Base-by-base conservation (phyloP, 2,888 invertebrate genomes). In the Branchipolynoe longqiensis region DNA sequence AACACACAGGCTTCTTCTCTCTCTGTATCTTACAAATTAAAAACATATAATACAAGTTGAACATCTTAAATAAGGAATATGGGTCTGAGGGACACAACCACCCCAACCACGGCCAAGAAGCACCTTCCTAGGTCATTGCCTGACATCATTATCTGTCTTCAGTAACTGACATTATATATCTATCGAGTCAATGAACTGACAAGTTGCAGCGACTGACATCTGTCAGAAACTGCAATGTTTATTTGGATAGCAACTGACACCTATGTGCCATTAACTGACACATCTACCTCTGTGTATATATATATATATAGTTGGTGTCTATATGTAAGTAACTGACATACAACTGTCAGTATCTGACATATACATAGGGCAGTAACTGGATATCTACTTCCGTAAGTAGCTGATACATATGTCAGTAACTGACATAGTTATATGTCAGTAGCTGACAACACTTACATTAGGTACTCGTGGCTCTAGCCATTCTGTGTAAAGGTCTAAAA, bases 21-120 rank as follows among this genome's bases (percentile, higher is more conserved):
- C n/a, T 78, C 48, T 41, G 78, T 83, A 83, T 64, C 25, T 62
- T 83, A 83, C 83, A 83, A 83, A 83, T 83, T 8, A 83, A 83
- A 83, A 62, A 38, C 41, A 82, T 83, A 83, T 83, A 54, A 83
- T 83, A 83, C 83, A 83, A 62, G 2, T 83, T 40, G 58, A 64
- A 62, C 58, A 28, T 64, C 41, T 83, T 83, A 83, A 83, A 83
- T 83, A 41, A 83, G 78, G 54, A 78, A 48, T 48, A 78, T 18
- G 78, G 73, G 41, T 48, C 54, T 48, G 78, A 78, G 78, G 48
- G 41, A 48, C 41, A 28, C 41, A 48, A 78, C 41, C 78, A 41
- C 41, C 78, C 48, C 54, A 48, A 54, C 78, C 28, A 48, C 78
- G 41, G 78, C 78, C 25, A 78, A 78, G 54, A 78, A 78, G 78